Evolutionary conservation across 37 sponge, comb jelly and placozoan species (phyloP), one percentile per base, ranked within the genome.

Genomic region (Chondrosia reniformis): DNA sequence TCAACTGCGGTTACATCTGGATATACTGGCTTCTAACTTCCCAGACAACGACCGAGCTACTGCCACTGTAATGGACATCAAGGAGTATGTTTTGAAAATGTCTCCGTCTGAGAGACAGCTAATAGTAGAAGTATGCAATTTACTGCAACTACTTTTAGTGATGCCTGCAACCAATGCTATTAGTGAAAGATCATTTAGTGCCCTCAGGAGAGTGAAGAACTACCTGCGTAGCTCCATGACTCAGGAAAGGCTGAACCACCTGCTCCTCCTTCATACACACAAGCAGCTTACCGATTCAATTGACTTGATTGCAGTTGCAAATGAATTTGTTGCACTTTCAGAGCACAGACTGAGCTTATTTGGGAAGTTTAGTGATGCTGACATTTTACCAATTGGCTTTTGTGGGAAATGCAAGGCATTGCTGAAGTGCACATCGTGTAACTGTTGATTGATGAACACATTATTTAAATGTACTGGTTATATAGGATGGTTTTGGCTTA

Each of bases 141-240:
- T 85, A 9, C 12, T 80, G 7, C 58, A 30, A n/a, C 30, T 81
- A 41, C 28, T 81, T 7, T 28, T 67, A 15, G 64, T 83, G 0
- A 74, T 86, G 73, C 85, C 87, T 33, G 76, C 84, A 45, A 86
- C 87, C 24, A 90, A 90, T 64, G 84, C 84, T n/a, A 63, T 74
- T 28, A 86, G 87, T 32, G 91, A 90, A 65, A 41, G 91, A 42
- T 85, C 84, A 8, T 90, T 90, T 75, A 80, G 84, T 75, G 33
- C 82, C 12, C 82, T 84, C 1, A 67, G 82, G 38, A 65, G 85
- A 45, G 61, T 86, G 17, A 85, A 90, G 61, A 75, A 62, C 32
- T 90, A 85, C 69, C 63, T 90, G 55, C 64, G 91, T 41, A 61
- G 40, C 22, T 76, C 64, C 15, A 90, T 90, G 86, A 79, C 71